Evolutionary conservation across 2,113 vertebrate species (phyloP).

Genomic region (Pomatorhinus ruficollis): DNA sequence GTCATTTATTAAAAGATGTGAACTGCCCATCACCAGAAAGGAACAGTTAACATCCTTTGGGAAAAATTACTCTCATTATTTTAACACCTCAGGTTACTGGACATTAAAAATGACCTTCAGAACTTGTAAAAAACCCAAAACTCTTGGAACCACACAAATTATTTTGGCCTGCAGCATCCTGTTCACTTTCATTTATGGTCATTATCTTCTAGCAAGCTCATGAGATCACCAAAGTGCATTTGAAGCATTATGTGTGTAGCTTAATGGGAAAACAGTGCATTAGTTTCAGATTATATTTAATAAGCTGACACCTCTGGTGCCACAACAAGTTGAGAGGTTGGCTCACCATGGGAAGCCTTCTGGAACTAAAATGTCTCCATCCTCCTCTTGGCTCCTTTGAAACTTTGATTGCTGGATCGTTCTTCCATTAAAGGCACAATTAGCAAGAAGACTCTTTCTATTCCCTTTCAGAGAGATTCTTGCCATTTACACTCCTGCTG

Average conservation of each 20-base stretch:
- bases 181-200: background rate
- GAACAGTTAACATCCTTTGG: background rate
- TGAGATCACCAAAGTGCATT: background rate
- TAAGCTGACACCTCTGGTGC: background rate
- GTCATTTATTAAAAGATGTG: background rate
- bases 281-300: background rate
- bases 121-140: background rate
- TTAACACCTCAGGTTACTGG: background rate
- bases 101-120: background rate
- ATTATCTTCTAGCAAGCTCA: background rate
- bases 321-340: background rate
- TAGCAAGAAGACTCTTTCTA: background rate
- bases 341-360: background rate
- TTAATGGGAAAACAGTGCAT: background rate
- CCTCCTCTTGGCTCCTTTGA: background rate
- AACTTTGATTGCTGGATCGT: background rate
- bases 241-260: background rate
- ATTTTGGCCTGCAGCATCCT: background rate
- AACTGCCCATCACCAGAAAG: background rate
- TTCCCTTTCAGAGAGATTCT: background rate
- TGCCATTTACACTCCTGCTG: background rate
- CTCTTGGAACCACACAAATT: background rate
- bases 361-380: background rate
- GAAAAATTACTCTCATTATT: background rate
- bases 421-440: background rate